Evolutionary conservation across 2,113 vertebrate genomes (phyloP).

Genomic region (Ardeotis arabs): DNA sequence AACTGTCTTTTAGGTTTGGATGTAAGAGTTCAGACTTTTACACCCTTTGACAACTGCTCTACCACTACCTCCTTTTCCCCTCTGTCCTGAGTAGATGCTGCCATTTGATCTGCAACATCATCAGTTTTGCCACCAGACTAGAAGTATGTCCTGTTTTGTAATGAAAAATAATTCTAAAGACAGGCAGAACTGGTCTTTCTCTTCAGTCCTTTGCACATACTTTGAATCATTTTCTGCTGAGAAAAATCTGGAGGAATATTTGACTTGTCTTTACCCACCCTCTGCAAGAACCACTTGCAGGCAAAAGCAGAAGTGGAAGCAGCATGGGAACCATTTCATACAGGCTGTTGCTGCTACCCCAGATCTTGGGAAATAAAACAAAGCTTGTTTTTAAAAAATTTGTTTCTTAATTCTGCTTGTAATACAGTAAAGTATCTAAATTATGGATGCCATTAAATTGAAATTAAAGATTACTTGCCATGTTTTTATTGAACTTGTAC

Average conservation of each 20-base stretch:
- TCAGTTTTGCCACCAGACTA: background rate
- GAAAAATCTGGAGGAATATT: background rate
- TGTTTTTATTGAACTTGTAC: background rate
- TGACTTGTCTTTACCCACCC: background rate
- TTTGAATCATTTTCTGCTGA: background rate
- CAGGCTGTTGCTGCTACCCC: background rate
- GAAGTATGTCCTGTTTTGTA: background rate
- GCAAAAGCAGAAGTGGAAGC: background rate
- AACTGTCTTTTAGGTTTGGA: background rate
- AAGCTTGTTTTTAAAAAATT: accelerated
- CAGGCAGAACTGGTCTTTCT: background rate
- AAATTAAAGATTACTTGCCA: background rate
- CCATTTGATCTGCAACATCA: background rate
- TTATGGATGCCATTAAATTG: background rate
- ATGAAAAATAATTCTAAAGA: background rate
- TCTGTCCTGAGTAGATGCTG: background rate
- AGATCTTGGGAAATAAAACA: background rate
- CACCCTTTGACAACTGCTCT: background rate
- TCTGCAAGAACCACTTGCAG: background rate
- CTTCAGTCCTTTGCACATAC: background rate
- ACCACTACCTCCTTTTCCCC: background rate
- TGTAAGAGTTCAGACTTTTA: background rate
- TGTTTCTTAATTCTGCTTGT: background rate
- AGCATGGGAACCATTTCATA: background rate
- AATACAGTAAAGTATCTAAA: background rate